Base-by-base conservation (phyloP, 2,888 invertebrate genomes). In the Meteorus cinctellus region DNA sequence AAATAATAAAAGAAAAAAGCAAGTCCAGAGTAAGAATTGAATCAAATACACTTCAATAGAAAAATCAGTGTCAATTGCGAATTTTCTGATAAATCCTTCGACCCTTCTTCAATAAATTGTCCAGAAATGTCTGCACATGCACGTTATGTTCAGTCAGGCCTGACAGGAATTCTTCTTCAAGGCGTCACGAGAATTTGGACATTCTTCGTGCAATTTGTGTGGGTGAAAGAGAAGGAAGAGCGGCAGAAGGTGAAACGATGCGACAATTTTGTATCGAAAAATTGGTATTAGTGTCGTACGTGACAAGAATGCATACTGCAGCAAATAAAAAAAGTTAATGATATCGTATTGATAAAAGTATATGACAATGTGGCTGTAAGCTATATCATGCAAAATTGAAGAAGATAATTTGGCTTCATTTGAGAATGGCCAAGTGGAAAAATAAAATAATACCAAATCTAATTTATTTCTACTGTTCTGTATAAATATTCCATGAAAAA, bases 241-340 rank as follows among this genome's bases (percentile, higher is more conserved):
- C 27, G 19, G 59, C 27, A 29, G 4, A 60, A 72, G 48, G 41
- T 29, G 66, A 67, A 73, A 80, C 78, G 79, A 77, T 77, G 76
- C 76, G 77, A 75, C 77, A 75, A 79, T 79, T 77, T 79, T 78
- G 77, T 72, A 76, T 70, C 70, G 70, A 68, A 75, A 77, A 80
- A 77, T 75, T 72, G 65, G 67, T 74, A 77, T 80, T 80, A 80
- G 77, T 72, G 79, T 72, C 60, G 76, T 69, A 78, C 80, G 80
- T 80, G 80, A 79, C 75, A 51, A 41, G 78, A 78, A 67, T 73
- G n/a, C 27, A 14, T 12, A 31, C 31, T n/a, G 48, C 34, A 45
- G 31, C 10, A 19, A 19, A 24, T 6, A 27, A 24, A 62, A 62
- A 45, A 55, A 55, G n/a, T 55, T 55, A 19, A 55, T 55, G n/a